Conservation (phyloP, 1,140 invertebrate species). For the Oreohelix idahoensis region DNA sequence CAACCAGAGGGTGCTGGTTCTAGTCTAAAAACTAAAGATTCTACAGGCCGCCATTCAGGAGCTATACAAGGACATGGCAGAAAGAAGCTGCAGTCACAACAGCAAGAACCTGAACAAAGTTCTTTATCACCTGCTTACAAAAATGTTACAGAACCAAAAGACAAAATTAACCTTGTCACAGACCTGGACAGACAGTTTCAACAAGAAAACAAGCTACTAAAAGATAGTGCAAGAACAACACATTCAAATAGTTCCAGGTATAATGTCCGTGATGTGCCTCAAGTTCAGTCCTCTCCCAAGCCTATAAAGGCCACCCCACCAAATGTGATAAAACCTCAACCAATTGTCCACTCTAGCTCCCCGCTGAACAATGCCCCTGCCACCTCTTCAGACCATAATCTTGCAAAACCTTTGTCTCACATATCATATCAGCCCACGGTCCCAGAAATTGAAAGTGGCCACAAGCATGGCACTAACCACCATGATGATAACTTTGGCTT, state of each 20-base stretch:
- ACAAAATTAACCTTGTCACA: conserved; percentile 16
- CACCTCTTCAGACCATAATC: not conserved
- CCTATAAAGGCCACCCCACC: conserved; percentile 64
- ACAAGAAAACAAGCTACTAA: not conserved
- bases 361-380: conserved; percentile 5
- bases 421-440: not conserved
- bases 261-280: not conserved
- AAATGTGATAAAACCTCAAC: conserved; percentile 64
- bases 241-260: not conserved
- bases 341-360: conserved; percentile 44
- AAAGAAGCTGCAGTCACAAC: not conserved
- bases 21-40: not conserved
- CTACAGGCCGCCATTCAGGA: not conserved
- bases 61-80: not conserved
- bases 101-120: not conserved
- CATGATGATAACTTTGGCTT: conserved; percentile 22
- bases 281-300: conserved; percentile 58
- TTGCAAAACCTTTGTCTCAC: not conserved
- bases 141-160: not conserved
- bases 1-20: conserved; percentile 3
- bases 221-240: not conserved
- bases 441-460: not conserved
- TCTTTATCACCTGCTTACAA: not conserved
- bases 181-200: conserved; percentile 32
- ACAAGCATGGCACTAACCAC: not conserved